Conservation (phyloP, 2,797 vertebrate genomes). For the Gadopsis marmoratus region DNA sequence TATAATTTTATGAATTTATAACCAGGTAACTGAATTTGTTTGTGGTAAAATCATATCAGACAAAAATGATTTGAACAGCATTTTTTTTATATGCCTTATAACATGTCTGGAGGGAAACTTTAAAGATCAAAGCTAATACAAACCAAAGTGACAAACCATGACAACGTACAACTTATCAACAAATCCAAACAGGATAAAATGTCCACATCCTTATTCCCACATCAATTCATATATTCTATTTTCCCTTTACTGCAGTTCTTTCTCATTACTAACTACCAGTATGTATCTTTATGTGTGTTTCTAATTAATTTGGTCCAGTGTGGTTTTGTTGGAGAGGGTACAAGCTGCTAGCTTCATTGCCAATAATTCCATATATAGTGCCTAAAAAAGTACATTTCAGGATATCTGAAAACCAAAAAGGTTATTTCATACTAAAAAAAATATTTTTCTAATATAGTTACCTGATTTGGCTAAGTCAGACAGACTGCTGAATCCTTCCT, state of each 20-base stretch:
- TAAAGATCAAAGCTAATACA: no score
- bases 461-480: background rate
- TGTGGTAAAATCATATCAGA: background rate
- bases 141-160: background rate
- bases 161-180: background rate
- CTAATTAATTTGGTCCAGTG: background rate
- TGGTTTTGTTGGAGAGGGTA: background rate
- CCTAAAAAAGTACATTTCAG: background rate
- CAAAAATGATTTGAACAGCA: no score
- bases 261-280: no score
- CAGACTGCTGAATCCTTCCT: background rate
- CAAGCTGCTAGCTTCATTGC: background rate
- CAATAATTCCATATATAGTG: background rate
- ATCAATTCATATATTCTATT: background rate
- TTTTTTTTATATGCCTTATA: no score
- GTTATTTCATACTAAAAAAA: background rate
- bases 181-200: background rate
- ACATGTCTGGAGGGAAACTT: no score
- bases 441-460: background rate
- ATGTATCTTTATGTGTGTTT: background rate
- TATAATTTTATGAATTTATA: background rate
- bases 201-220: background rate
- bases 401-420: no score
- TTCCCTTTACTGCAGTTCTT: background rate
- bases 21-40: background rate